Evolutionary conservation across 2,888 invertebrate species (phyloP), one percentile per base, ranked within the genome.

Genomic region (Craniophora ligustri): DNA sequence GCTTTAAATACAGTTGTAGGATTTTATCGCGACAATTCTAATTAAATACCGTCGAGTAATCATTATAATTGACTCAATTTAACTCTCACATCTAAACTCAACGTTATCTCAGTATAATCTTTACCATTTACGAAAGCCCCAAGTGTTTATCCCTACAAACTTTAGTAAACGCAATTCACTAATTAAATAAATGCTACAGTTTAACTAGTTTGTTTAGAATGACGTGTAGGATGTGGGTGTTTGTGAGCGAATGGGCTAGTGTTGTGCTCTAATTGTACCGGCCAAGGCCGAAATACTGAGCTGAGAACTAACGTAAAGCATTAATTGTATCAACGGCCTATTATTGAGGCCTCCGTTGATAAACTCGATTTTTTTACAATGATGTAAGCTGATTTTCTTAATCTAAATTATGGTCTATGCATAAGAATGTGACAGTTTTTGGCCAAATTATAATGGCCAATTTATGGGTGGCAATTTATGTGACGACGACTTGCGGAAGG

Each of bases 121-220:
- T 18, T 18, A 39, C 35, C 30, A 55, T 35, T 68, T 46, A 61
- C 32, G 28, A 48, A 54, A 21, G 35, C 42, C 55, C 40, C 4
- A 48, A 47, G 8, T 19, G 46, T 50, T 60, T 54, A 61, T 61
- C 47, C 45, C 44, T 46, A 44, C 28, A 31, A 51, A 67, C 46
- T 62, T 65, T 30, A 35, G 64, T 59, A 56, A 49, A 57, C 69
- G 67, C 68, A 73, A 76, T 76, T 72, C 53, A 70, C 73, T 76
- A 79, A 84, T 83, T 79, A 79, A 82, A 82, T 82, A 78, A 82
- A 79, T 69, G 76, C 58, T 74, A 45, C 64, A 68, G 64, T 78
- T 79, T 67, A 80, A 79, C 82, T 73, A 76, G 76, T 80, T 70
- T 66, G 63, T 72, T 76, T 76, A 58, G 51, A 67, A 64, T 71